Conservation (phyloP, 2,888 invertebrate species). For the Nephrotoma appendiculata region DNA sequence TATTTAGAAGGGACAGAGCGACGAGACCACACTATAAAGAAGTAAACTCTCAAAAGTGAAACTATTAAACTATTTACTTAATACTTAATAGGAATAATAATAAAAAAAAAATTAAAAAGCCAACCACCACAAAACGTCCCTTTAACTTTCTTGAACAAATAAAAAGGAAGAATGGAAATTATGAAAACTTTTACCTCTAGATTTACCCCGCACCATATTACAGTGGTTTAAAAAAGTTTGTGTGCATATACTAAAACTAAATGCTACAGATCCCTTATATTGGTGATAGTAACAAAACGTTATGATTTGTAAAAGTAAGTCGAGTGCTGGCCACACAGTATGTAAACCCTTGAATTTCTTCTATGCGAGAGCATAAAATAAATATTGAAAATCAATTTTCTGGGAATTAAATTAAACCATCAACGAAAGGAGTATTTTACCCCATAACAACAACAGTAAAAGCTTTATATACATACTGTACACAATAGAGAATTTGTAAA, state of each 20-base stretch:
- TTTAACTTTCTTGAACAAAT: background rate
- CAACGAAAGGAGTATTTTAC: background rate
- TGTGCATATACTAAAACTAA: too few relatives aligned
- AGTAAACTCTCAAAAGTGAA: background rate
- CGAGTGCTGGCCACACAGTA: too few relatives aligned
- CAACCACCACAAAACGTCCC: background rate
- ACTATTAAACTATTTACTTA: background rate
- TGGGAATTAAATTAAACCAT: background rate
- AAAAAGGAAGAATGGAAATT: too few relatives aligned
- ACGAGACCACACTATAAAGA: background rate
- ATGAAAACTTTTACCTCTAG: too few relatives aligned
- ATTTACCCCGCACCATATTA: too few relatives aligned
- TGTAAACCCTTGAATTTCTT: too few relatives aligned
- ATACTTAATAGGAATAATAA: background rate
- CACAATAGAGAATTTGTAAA: background rate
- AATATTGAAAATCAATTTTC: background rate
- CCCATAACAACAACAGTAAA: background rate
- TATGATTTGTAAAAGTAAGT: too few relatives aligned
- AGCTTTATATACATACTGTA: background rate
- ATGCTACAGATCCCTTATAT: too few relatives aligned
- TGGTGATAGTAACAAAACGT: too few relatives aligned
- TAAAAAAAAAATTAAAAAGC: background rate
- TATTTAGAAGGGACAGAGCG: too few relatives aligned
- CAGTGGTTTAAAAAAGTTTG: too few relatives aligned
- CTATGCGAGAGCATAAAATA: background rate